These are phyloP conservation scores for Gallinago stenura DNA, from an alignment of 2,797 vertebrate genomes.

Conservation along the genomic window DNA sequence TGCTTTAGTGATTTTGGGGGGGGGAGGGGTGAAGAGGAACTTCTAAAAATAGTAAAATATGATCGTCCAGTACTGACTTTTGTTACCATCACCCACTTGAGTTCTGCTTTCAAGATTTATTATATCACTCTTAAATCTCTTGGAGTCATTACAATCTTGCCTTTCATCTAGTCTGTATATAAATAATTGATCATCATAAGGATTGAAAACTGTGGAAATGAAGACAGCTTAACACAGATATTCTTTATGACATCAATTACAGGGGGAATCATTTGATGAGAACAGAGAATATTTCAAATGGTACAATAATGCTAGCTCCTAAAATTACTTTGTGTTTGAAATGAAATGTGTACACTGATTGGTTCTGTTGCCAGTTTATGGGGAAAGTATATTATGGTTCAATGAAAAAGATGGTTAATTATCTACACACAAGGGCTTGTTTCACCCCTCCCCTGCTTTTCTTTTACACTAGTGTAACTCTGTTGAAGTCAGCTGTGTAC, in stretches of 20 bases:
- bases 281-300: conserved; percentile 80
- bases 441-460: conserved; percentile 12
- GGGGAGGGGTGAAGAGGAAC: background rate
- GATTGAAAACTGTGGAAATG: conserved; percentile 78
- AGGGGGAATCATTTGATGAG: conserved; percentile 80
- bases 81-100: conserved; percentile 69
- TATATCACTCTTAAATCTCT: conserved; percentile 75
- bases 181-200: conserved; percentile 84
- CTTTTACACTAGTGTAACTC: background rate
- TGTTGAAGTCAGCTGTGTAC: conserved; percentile 40
- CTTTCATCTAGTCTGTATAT: conserved; percentile 78
- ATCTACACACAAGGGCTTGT: conserved; percentile 5
- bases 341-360: conserved; percentile 73
- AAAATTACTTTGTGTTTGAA: conserved; percentile 79
- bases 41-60: conserved; percentile 62
- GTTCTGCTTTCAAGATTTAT: conserved; percentile 75
- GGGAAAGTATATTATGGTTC: conserved; percentile 64
- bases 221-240: conserved; percentile 81
- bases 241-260: conserved; percentile 86
- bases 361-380: conserved; percentile 65
- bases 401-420: conserved; percentile 73
- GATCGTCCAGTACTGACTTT: conserved; percentile 49
- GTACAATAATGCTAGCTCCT: conserved; percentile 76
- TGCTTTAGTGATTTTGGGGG: background rate
- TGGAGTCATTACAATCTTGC: conserved; percentile 75